Evolutionary conservation across 2,888 invertebrate species (phyloP).

Genomic region (Asteroscopus sphinx): DNA sequence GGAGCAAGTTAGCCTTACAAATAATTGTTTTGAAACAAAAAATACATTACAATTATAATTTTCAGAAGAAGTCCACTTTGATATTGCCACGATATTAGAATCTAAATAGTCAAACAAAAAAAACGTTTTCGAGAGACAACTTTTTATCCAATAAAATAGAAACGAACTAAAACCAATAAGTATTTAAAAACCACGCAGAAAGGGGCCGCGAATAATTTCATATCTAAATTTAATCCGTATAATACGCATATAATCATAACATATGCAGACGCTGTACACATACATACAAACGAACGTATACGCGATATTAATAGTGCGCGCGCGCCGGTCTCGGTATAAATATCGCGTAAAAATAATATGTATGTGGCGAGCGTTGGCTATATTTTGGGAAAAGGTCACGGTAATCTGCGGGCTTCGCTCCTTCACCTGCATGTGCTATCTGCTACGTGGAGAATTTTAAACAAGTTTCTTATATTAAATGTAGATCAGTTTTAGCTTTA

Average conservation of each 20-base stretch:
- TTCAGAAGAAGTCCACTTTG: too few relatives aligned
- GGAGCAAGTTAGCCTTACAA: not conserved
- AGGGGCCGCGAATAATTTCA: constrained; percentile 74
- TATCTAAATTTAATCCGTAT: constrained; percentile 76
- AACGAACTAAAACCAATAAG: constrained; percentile 41
- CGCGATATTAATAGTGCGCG: constrained; percentile 65
- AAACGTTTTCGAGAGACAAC: too few relatives aligned
- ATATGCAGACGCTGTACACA: constrained; percentile 66
- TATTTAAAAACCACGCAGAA: constrained; percentile 38
- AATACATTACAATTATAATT: not conserved
- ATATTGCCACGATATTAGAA: too few relatives aligned
- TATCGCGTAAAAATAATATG: constrained; percentile 76
- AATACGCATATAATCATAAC: constrained; percentile 75
- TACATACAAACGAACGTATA: constrained; percentile 42
- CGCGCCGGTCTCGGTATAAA: constrained; percentile 72
- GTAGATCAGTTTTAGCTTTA: not conserved
- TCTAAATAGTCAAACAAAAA: too few relatives aligned
- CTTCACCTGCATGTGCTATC: constrained; percentile 44
- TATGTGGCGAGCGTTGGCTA: constrained; percentile 67
- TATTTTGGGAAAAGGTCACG: constrained; percentile 83
- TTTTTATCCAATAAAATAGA: constrained; percentile 19
- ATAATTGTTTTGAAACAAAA: constrained; percentile 4
- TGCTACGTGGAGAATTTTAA: constrained; percentile 1
- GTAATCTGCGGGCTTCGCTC: constrained; percentile 63
- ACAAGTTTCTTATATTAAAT: not conserved